Evolutionary conservation across 2,113 vertebrate genomes (phyloP).

Genomic region (Trinectes maculatus): DNA sequence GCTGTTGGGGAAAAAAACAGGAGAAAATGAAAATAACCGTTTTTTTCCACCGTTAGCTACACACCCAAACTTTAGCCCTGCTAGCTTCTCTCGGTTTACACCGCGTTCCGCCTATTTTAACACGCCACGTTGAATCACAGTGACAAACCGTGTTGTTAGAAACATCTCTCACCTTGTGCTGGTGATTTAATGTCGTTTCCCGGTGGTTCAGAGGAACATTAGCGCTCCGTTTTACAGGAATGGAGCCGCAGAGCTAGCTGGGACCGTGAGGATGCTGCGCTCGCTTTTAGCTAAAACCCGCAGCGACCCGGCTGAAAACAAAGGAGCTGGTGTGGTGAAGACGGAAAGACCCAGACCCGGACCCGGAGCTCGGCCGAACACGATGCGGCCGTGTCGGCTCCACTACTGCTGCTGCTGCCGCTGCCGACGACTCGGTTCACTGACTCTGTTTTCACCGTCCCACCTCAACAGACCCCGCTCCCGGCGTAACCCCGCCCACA

Average conservation of each 20-base stretch:
- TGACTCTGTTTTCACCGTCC: too few species aligned
- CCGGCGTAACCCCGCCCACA: conserved; percentile 42
- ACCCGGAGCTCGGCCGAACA: conserved; percentile 6
- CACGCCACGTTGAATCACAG: too few species aligned
- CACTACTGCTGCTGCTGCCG: background rate
- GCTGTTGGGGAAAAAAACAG: background rate
- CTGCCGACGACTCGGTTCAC: too few species aligned
- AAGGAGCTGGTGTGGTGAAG: background rate
- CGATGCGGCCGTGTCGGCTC: conserved; percentile 9
- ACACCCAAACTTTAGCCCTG: conserved; percentile 61
- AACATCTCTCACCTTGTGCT: conserved; percentile 46
- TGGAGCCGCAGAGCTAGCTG: background rate
- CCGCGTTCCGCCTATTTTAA: too few species aligned
- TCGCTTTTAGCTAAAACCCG: conserved; percentile 44
- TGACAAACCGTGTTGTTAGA: background rate
- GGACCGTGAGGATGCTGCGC: conserved; percentile 23
- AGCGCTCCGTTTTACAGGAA: background rate
- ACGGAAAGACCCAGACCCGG: background rate
- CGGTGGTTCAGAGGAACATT: conserved; percentile 42
- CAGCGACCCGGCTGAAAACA: too few species aligned
- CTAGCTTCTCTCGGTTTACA: conserved; percentile 16
- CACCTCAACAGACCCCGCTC: conserved; percentile 21
- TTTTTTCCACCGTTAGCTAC: conserved; percentile 7
- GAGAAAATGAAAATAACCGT: background rate
- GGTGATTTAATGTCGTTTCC: background rate